Percentiles rank a stretch among this genome's conserved stretches.
phyloP scores from a whole-genome alignment of 2,888 invertebrate genomes.

The Callimorpha dominula region DNA sequence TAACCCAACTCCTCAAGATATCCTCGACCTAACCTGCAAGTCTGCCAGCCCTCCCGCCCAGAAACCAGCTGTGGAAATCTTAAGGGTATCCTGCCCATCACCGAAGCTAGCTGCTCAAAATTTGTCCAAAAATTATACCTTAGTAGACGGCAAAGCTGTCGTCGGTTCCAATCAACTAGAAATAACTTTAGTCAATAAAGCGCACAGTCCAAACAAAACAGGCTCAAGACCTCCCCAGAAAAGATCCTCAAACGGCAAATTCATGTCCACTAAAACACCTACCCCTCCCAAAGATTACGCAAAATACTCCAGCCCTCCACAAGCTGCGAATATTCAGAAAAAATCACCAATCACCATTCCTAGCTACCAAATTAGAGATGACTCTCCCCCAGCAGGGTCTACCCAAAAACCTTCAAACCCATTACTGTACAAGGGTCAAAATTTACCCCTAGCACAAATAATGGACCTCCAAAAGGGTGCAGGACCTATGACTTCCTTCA shows the following conservation, averaged over 20 bases:
- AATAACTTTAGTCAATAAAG: constrained; percentile 89
- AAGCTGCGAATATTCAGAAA: constrained; percentile 43
- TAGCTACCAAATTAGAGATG: constrained; percentile 74
- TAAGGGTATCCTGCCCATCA: constrained; percentile 79
- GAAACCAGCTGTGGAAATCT: constrained; percentile 86
- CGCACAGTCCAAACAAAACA: constrained; percentile 64
- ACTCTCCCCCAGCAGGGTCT: constrained; percentile 65
- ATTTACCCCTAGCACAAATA: constrained; percentile 36
- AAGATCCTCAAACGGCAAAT: constrained; percentile 85
- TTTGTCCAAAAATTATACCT: constrained; percentile 78
- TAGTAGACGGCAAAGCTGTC: constrained; percentile 75
- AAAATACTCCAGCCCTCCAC: constrained; percentile 48
- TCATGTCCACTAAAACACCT: constrained; percentile 79
- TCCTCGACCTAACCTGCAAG: constrained; percentile 89
- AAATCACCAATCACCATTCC: constrained; percentile 71
- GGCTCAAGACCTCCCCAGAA: constrained; percentile 75
- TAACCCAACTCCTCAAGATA: constrained; percentile 81
- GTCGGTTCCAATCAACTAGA: constrained; percentile 89
- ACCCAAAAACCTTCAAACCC: constrained; percentile 34
- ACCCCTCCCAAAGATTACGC: constrained; percentile 74
- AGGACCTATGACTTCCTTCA: constrained; percentile 60
- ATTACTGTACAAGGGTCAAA: constrained; percentile 30
- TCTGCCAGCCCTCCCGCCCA: constrained; percentile 50
- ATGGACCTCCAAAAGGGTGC: constrained; percentile 45
- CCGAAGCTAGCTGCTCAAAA: constrained; percentile 79